Percentiles rank a stretch among this genome's conserved stretches.
Evolutionary conservation across 2,888 invertebrate genomes (phyloP).

Genomic region (Byasa hedistus): DNA sequence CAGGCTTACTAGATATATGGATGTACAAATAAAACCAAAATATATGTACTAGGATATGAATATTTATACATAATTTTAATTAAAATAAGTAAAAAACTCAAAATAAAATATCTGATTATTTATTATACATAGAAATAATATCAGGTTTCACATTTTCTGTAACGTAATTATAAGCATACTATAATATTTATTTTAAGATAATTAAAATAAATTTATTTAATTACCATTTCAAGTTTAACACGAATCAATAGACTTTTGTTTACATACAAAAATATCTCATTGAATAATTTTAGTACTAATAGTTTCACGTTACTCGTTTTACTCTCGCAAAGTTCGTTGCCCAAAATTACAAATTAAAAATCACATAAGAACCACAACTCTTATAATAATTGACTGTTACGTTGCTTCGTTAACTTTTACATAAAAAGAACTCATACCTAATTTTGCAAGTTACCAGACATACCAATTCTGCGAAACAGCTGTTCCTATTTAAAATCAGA

Average conservation of each 20-base stretch:
- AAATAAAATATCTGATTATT: neutral
- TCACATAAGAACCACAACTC: neutral
- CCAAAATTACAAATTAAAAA: neutral
- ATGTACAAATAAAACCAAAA: neutral
- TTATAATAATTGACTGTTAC: constrained; percentile 43
- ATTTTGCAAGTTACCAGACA: constrained; percentile 68
- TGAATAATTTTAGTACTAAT: neutral
- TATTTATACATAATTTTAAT: neutral
- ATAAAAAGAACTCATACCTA: constrained; percentile 56
- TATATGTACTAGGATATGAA: neutral
- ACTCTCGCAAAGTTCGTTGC: neutral
- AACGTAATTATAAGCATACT: too few relatives aligned
- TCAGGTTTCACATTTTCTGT: too few relatives aligned
- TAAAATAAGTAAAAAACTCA: neutral
- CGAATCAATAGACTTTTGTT: neutral
- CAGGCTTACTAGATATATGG: neutral
- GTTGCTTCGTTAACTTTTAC: constrained; percentile 52
- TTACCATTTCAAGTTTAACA: neutral
- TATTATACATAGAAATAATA: too few relatives aligned
- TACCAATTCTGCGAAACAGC: constrained; percentile 70
- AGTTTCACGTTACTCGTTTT: neutral
- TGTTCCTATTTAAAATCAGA: constrained; percentile 72
- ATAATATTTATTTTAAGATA: too few relatives aligned
- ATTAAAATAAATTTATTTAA: too few relatives aligned
- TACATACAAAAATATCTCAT: constrained; percentile 5